Conservation (phyloP, 2,888 invertebrate genomes). For the Cacoxenus indagator region DNA sequence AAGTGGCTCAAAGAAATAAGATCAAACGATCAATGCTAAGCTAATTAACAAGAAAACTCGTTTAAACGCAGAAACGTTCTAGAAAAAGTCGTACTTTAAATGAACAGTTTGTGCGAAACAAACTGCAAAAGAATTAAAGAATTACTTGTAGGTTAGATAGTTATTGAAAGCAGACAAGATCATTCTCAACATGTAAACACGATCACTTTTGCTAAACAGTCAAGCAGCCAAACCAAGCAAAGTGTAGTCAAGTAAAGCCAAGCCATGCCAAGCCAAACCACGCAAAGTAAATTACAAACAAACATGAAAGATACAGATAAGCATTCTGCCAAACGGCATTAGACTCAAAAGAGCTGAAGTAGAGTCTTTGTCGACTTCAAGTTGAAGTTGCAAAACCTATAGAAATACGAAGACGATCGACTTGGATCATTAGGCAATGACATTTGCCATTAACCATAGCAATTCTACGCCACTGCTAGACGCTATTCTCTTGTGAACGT, state of each 20-base stretch:
- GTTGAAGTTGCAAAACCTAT: not conserved
- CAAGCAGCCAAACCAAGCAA: not conserved
- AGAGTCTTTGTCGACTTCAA: not conserved
- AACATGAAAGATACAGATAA: constrained; percentile 61
- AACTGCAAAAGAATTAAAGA: constrained; percentile 26
- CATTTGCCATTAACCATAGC: constrained; percentile 35
- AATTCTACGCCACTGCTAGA: not conserved
- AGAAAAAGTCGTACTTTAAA: constrained; percentile 50
- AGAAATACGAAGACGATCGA: not conserved
- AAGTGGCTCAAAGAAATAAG: constrained; percentile 3
- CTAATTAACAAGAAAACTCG: constrained; percentile 36
- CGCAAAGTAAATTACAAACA: constrained; percentile 56
- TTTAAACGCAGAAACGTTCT: constrained; percentile 26
- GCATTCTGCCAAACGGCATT: constrained; percentile 58
- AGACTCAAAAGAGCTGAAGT: constrained; percentile 44
- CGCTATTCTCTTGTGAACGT: not conserved
- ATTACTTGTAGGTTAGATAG: not conserved
- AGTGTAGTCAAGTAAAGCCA: constrained; percentile 17
- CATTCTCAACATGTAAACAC: constrained; percentile 8
- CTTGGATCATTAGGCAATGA: constrained; percentile 32
- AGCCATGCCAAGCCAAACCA: constrained; percentile 17
- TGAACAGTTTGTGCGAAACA: constrained; percentile 48
- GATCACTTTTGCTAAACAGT: constrained; percentile 11
- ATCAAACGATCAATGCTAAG: constrained; percentile 22
- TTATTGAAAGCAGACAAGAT: not conserved